Percentiles rank a stretch among this genome's conserved stretches.
These are phyloP conservation scores for Heliconius charithonia DNA, from an alignment of 2,888 invertebrate genomes.

Conservation along the genomic window DNA sequence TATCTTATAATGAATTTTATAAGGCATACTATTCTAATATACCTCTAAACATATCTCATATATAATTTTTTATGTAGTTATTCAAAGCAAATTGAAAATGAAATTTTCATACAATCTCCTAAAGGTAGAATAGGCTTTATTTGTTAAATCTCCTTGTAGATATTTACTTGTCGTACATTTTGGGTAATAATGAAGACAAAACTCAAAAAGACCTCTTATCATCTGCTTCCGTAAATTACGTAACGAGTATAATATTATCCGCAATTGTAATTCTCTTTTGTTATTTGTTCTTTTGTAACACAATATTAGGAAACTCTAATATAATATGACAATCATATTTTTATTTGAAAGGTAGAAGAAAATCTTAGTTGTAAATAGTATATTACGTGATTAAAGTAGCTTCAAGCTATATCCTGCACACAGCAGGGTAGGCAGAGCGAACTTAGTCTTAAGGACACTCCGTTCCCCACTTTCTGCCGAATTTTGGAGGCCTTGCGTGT, in stretches of 20 bases:
- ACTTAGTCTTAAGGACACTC: no score
- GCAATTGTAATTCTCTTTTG: background rate
- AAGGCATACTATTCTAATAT: background rate
- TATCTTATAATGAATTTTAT: background rate
- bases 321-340: background rate
- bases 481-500: no score
- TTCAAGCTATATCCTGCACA: no score
- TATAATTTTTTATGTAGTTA: background rate
- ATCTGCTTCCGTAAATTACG: conserved; percentile 8
- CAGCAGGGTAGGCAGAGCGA: no score
- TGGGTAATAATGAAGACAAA: background rate
- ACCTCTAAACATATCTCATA: background rate
- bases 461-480: no score
- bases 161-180: conserved; percentile 2
- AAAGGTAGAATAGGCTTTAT: background rate
- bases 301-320: background rate
- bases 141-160: background rate
- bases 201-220: background rate
- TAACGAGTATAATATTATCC: conserved; percentile 4
- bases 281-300: background rate
- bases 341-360: background rate
- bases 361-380: background rate
- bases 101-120: conserved; percentile 13
- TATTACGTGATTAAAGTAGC: no score
- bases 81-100: conserved; percentile 7